Percentiles rank a stretch among this genome's conserved stretches.
phyloP scores from a whole-genome alignment of 2,888 invertebrate genomes.

The Pandemis cinnamomeana region DNA sequence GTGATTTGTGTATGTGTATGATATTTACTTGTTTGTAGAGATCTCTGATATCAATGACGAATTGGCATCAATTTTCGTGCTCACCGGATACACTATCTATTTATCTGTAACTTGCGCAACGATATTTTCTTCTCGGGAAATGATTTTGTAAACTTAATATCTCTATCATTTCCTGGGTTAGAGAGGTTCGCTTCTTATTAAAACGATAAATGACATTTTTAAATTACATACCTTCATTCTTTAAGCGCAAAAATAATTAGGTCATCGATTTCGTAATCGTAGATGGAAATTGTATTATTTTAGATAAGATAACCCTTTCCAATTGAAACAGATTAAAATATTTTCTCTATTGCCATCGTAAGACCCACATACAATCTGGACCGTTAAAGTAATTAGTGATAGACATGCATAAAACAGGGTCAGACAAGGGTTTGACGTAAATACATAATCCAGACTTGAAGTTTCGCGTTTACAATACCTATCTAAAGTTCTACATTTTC shows the following conservation, averaged over 20 bases:
- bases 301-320: neutral
- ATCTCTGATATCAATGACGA: conserved; percentile 1
- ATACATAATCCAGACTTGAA: conserved; percentile 12
- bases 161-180: conserved; percentile 3
- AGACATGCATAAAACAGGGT: conserved; percentile 9
- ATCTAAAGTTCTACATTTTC: neutral
- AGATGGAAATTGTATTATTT: neutral
- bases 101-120: conserved; percentile 1
- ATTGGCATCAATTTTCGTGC: neutral
- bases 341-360: neutral
- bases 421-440: conserved; percentile 30
- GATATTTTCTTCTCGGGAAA: conserved; percentile 12
- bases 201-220: neutral
- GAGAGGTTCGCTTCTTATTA: neutral
- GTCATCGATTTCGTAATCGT: neutral
- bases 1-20: neutral
- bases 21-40: neutral
- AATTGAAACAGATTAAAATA: neutral
- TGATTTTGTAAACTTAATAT: conserved; percentile 7
- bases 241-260: neutral
- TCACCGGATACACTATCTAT: conserved; percentile 1
- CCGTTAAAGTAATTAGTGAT: conserved; percentile 21
- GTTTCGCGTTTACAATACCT: conserved; percentile 9
- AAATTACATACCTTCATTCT: neutral
- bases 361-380: conserved; percentile 3